Base-by-base conservation (phyloP, 2,888 invertebrate species). In the Agriotes lineatus region DNA sequence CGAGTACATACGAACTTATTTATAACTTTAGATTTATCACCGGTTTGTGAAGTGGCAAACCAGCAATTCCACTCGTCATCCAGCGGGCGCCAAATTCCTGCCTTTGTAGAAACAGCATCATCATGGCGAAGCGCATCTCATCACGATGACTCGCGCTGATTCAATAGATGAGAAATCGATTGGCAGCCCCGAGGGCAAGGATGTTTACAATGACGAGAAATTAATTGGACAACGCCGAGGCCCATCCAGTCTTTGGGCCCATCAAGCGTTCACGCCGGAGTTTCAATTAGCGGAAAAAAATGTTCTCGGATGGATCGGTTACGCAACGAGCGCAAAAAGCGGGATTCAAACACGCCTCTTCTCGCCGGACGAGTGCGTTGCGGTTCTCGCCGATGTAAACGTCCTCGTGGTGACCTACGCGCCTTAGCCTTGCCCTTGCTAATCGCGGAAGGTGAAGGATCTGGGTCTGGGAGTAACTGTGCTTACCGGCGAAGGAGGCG, bases 101-200 rank as follows among this genome's bases (percentile, higher is more conserved):
- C 6, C 18, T 16, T 1, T 7, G 25, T 50, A 25, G n/a, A 5
- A 22, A 22, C 1, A 12, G 33, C 52, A 52, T 52, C 52, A 52
- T 33, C 33, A 25, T 18, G 12, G 12, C 1, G 50, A 19, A 50
- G 7, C 9, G 33, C 12, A n/a, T 6, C 5, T 35, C 16, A 33
- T 33, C 52, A 35, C 33, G 18, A 18, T 52, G 52, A 52, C 52
- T 33, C 30, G 33, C 52, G 33, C 18, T 16, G 22, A 18, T 18
- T 30, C 9, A 52, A 33, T 50, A 50, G 12, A 25, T 30, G n/a
- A 48, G 33, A 35, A 30, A 52, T 19, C 33, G 52, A 52, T 52
- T 18, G 52, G 12, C 4, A 22, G 18, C 18, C 52, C 35, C 18
- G 12, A 30, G 18, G 52, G 35, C 33, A 52, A 52, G 52, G 52